A percentile compares a stretch with the other conserved stretches of the same genome.
Evolutionary conservation across 2,797 vertebrate genomes (phyloP).

Genomic region (Remorina albescens): DNA sequence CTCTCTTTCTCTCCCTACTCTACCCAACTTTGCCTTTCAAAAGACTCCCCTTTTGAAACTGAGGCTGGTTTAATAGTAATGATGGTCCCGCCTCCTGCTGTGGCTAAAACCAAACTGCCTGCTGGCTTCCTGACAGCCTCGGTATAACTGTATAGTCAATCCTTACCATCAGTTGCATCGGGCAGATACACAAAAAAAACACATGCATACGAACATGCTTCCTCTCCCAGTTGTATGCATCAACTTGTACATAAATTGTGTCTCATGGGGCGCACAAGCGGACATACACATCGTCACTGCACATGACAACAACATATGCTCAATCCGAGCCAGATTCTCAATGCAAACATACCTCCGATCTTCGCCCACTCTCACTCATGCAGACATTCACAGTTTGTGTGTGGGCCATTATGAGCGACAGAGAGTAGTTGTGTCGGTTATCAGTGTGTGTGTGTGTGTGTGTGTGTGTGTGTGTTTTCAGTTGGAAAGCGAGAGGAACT

Average conservation of each 20-base stretch:
- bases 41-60: constrained; percentile 51
- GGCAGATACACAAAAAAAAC: constrained; percentile 38
- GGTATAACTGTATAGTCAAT: constrained; percentile 76
- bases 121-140: constrained; percentile 80
- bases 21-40: no score
- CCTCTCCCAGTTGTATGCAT: constrained; percentile 28
- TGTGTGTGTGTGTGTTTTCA: constrained; percentile 29
- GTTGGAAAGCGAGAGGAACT: constrained; percentile 26
- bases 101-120: constrained; percentile 77
- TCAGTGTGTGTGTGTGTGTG: constrained; percentile 58
- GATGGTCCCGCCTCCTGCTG: constrained; percentile 70
- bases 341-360: constrained; percentile 28
- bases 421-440: constrained; percentile 61
- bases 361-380: constrained; percentile 47
- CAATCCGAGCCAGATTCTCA: constrained; percentile 12
- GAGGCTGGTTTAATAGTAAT: constrained; percentile 68
- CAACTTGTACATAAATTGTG: constrained; percentile 24
- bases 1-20: no score
- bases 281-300: background rate
- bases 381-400: constrained; percentile 62
- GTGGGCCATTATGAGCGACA: constrained; percentile 71
- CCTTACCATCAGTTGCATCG: constrained; percentile 58
- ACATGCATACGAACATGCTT: constrained; percentile 16
- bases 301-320: constrained; percentile 34
- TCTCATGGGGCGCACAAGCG: background rate